Evolutionary conservation across 2,113 vertebrate genomes (phyloP), one percentile per base, ranked within the genome.

Genomic region (Elanoides forficatus): DNA sequence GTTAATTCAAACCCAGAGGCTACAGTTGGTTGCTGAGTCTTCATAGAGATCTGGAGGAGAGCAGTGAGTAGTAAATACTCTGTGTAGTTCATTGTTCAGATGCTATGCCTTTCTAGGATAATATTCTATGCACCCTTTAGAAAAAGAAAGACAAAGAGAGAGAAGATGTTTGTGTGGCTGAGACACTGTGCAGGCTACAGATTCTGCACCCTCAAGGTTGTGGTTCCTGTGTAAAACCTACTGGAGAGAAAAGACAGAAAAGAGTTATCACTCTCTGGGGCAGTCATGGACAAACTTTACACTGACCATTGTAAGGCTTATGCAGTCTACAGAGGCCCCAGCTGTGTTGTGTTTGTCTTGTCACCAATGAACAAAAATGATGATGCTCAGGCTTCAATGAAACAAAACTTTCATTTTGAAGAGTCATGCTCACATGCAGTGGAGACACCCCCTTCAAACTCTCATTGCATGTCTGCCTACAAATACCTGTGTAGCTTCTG

Each of bases 1-100:
- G 67, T 70, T 94, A 95, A 88, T 89, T 96, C 91, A 95, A 93
- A 89, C 47, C 76, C 76, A 91, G 91, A 86, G 52, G 81, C 59
- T 94, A 74, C 50, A 63, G 23, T 47, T 66, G 11, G 58, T 26
- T 91, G 50, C 36, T 70, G 29, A 78, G 63, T 66, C 68, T 94
- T 91, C 72, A 55, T 2, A 71, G 67, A 63, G n/a, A 78, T 29
- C 50, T 86, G 59, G 36, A 76, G 47, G 50, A 86, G 38, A 88
- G 38, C 32, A 66, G 40, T 38, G 66, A 74, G 45, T 32, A 73
- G 60, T n/a, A 88, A 88, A 94, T 67, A 81, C 55, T 65, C 16
- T 13, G 45, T 50, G 58, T 38, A 83, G 55, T 25, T 83, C 48
- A 30, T 62, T 62, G 53, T 25, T 47, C 42, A 14, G 78, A 29